Evolutionary conservation across 2,797 vertebrate species (phyloP).

Genomic region (Bucorvus abyssinicus): DNA sequence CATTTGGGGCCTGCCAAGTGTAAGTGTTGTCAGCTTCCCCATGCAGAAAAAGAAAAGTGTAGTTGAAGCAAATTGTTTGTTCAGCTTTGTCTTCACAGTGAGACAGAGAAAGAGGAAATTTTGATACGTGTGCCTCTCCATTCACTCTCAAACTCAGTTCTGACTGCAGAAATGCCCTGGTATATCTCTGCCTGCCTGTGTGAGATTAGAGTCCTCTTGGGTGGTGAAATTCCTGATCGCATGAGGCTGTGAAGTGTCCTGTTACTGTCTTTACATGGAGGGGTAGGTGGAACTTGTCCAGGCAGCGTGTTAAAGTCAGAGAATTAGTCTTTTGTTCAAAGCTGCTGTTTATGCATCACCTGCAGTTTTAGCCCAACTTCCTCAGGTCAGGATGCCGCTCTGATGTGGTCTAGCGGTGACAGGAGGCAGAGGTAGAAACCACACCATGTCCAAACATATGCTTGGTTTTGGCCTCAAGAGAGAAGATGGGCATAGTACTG

Average conservation of each 20-base stretch:
- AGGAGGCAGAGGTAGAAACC: background rate
- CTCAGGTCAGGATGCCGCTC: background rate
- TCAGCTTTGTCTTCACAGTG: background rate
- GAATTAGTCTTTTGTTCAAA: background rate
- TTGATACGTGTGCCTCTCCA: rapidly evolving
- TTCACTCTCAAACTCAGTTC: background rate
- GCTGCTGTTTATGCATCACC: background rate
- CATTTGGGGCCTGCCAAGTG: background rate
- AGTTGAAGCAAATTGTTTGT: background rate
- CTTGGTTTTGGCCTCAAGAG: background rate
- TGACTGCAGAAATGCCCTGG: background rate
- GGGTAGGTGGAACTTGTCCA: background rate
- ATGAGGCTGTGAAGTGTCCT: background rate
- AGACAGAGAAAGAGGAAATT: background rate
- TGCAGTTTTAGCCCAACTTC: background rate
- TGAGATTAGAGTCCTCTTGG: background rate
- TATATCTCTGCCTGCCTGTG: background rate
- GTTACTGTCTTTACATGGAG: background rate
- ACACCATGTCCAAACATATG: rapidly evolving
- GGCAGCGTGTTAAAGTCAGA: background rate
- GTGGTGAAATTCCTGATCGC: background rate
- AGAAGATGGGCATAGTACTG: background rate
- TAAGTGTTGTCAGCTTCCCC: background rate
- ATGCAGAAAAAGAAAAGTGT: background rate
- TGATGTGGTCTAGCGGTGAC: background rate